These are phyloP conservation scores for Diloba caeruleocephala DNA, from an alignment of 2,888 invertebrate genomes.

Conservation along the genomic window DNA sequence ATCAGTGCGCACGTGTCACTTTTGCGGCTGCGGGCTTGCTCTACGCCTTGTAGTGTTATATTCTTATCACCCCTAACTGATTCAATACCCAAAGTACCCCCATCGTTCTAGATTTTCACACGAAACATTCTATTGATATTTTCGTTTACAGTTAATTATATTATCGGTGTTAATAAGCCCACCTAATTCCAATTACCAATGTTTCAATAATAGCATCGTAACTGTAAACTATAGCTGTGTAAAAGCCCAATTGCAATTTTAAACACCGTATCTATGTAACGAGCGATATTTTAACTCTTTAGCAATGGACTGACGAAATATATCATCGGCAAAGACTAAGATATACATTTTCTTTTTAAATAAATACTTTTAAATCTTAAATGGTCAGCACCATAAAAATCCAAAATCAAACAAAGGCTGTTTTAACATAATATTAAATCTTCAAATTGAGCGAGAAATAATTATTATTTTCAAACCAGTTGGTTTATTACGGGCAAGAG, in stretches of 20 bases:
- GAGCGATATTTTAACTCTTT: no score
- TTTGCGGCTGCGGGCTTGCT: conserved; percentile 62
- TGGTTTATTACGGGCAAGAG: conserved; percentile 8
- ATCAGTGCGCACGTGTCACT: conserved; percentile 70
- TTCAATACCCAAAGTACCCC: conserved; percentile 72
- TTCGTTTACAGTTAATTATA: conserved; percentile 37
- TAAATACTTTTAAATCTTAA: no score
- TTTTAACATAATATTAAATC: conserved; percentile 1
- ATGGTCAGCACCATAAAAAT: no score
- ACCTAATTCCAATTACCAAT: conserved; percentile 21
- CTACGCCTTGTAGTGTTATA: conserved; percentile 55
- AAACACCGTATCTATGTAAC: no score
- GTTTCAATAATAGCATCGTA: conserved; percentile 21
- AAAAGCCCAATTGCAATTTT: conserved; percentile 3
- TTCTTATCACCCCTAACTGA: conserved; percentile 74
- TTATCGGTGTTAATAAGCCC: conserved; percentile 25
- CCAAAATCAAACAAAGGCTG: background rate
- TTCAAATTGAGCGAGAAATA: conserved; percentile 1
- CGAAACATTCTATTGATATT: conserved; percentile 59
- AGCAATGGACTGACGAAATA: no score
- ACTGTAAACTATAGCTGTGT: background rate
- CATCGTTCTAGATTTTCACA: conserved; percentile 82
- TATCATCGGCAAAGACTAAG: no score
- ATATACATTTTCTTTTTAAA: no score
- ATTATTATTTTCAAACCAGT: conserved; percentile 10